These are phyloP conservation scores for Erebia palarica DNA, from an alignment of 2,888 invertebrate species.

Conservation along the genomic window DNA sequence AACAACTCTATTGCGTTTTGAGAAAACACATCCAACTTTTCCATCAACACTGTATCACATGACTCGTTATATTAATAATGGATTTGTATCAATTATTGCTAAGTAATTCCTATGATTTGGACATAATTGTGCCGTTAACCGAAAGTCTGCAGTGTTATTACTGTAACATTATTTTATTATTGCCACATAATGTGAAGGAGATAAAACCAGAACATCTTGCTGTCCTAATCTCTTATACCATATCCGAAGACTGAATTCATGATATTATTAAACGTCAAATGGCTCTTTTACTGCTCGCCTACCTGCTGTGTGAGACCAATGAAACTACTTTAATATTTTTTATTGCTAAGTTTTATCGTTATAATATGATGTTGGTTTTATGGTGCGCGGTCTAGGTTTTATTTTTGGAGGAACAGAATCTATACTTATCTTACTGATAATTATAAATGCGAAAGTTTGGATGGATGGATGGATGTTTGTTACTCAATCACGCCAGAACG, in stretches of 20 bases:
- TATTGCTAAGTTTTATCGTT: conserved; percentile 18
- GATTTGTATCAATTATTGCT: conserved; percentile 19
- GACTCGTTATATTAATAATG: conserved; percentile 19
- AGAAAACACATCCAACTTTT: background rate
- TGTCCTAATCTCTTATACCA: conserved; percentile 49
- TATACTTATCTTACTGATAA: background rate
- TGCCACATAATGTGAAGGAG: conserved; percentile 34
- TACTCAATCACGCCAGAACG: too few species aligned
- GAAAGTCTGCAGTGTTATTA: conserved; percentile 29
- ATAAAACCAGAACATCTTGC: conserved; percentile 54
- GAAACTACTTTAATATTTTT: conserved; percentile 34
- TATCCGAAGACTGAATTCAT: conserved; percentile 30
- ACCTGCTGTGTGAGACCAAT: conserved; percentile 32
- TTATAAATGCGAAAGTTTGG: too few species aligned
- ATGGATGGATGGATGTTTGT: too few species aligned
- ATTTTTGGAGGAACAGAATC: background rate
- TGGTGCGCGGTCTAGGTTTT: background rate
- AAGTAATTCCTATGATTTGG: conserved; percentile 27
- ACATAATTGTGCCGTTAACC: conserved; percentile 28
- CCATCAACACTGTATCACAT: background rate
- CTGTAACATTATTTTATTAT: conserved; percentile 34
- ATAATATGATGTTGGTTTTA: conserved; percentile 1
- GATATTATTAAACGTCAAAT: conserved; percentile 24
- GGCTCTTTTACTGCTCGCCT: conserved; percentile 32
- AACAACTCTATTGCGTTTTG: too few species aligned